Evolutionary conservation across 2,888 invertebrate species (phyloP), one percentile per base, ranked within the genome.

Genomic region (Drosophila anceps): DNA sequence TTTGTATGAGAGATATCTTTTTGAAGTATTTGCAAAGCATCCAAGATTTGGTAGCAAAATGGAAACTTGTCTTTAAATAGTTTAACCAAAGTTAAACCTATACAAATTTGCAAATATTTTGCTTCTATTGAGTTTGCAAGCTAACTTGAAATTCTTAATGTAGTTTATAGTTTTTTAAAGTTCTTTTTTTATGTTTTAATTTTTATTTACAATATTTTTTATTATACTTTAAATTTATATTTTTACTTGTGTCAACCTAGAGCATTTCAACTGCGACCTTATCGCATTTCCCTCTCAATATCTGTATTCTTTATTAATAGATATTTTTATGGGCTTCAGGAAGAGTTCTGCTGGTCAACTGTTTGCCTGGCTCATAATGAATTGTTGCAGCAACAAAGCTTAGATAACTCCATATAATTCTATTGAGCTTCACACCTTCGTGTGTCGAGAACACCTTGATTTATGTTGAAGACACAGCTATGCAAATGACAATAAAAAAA

Each of bases 351-450:
- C 51, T 67, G 73, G 67, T 73, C 73, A 60, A 73, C 44, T 51
- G 53, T 59, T 18, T n/a, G 10, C 13, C 15, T 12, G 20, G 29
- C 33, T 15, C 24, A 20, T 73, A 75, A 77, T 79, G 76, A 77
- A 77, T 71, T 71, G 67, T 67, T 67, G 50, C 51, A 60, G 54
- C 54, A 65, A 67, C 59, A 57, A 48, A n/a, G 58, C 53, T 78
- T 39, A 63, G 53, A 77, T 74, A 62, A 70, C 66, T 60, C 66
- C 39, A 27, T 44, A 55, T 65, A 73, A 65, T 73, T 65, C 62
- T 55, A 57, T 60, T 24, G 48, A 67, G 43, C 59, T 78, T 79
- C 44, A 77, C 75, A 79, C 79, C 62, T 77, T 48, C 54, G 69
- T 29, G 24, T 73, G 54, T 44, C 39, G 35, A 67, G 60, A 54